Conservation (phyloP, 2,113 vertebrate species). For the Fregata magnificens region DNA sequence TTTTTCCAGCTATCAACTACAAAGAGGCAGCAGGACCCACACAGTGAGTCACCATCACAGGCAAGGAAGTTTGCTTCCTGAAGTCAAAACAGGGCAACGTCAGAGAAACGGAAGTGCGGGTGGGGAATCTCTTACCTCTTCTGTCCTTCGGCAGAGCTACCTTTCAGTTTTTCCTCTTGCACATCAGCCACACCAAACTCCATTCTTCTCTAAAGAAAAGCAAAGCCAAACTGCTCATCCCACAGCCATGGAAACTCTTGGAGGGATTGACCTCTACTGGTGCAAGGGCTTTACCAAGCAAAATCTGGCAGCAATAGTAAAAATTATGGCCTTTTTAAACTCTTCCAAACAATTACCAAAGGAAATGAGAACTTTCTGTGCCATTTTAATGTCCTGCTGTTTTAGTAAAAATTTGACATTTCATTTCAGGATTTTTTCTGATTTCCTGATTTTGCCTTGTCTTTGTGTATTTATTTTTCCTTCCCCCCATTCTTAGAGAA, state of each 20-base stretch:
- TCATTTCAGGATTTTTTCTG: background rate
- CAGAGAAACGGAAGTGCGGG: background rate
- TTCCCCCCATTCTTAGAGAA: background rate
- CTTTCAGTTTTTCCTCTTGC: background rate
- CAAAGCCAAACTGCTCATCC: background rate
- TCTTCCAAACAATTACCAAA: background rate
- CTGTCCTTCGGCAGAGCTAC: background rate
- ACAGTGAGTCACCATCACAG: background rate
- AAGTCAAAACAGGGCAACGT: background rate
- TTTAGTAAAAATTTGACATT: background rate
- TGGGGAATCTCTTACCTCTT: background rate
- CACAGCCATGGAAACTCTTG: background rate
- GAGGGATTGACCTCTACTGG: background rate
- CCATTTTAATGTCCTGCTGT: background rate
- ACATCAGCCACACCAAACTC: background rate
- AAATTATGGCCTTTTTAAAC: background rate
- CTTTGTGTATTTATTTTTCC: slow-evolving; percentile 1
- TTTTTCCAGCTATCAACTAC: background rate
- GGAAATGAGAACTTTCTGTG: background rate
- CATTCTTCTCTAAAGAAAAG: background rate
- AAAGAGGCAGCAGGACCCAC: background rate
- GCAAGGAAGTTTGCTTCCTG: background rate
- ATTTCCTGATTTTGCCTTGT: background rate
- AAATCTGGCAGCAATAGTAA: background rate
- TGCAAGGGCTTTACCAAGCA: background rate